phyloP scores from a whole-genome alignment of 2,888 invertebrate genomes.

The Ommatoiulus sabulosus region DNA sequence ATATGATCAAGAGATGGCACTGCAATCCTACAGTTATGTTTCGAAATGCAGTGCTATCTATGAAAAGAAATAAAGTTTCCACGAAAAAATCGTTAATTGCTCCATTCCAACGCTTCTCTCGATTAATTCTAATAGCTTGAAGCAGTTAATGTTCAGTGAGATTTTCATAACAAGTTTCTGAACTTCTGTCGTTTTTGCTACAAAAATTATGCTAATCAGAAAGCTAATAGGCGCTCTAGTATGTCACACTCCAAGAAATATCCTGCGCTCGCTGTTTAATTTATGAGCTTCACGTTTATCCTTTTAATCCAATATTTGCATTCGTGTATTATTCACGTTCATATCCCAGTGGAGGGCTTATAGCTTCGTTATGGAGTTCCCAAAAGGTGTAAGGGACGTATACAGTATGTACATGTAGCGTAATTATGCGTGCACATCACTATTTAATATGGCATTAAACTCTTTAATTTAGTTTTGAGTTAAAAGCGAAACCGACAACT shows the following conservation, averaged over 20 bases:
- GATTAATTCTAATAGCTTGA: too few species aligned
- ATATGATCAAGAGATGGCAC: too few species aligned
- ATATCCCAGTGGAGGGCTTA: not conserved
- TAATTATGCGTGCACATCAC: not conserved
- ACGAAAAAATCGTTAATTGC: too few species aligned
- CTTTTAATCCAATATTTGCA: constrained; percentile 18
- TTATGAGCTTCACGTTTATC: constrained; percentile 25
- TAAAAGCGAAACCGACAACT: constrained; percentile 4
- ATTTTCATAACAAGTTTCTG: too few species aligned
- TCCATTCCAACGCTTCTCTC: too few species aligned
- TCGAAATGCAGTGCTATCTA: too few species aligned
- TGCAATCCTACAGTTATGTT: too few species aligned
- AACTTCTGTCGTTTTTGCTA: too few species aligned
- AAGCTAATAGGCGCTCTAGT: not conserved
- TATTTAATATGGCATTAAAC: constrained; percentile 28
- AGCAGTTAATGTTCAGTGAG: too few species aligned
- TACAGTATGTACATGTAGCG: not conserved
- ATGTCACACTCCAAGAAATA: not conserved
- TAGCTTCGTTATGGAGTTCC: not conserved
- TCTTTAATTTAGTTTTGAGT: constrained; percentile 34
- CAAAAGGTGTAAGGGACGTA: not conserved
- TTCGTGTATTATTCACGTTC: constrained; percentile 34
- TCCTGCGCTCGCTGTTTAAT: not conserved
- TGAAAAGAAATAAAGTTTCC: too few species aligned
- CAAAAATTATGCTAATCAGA: not conserved